Conservation (phyloP, 2,888 invertebrate genomes). For the Colostygia pectinataria region DNA sequence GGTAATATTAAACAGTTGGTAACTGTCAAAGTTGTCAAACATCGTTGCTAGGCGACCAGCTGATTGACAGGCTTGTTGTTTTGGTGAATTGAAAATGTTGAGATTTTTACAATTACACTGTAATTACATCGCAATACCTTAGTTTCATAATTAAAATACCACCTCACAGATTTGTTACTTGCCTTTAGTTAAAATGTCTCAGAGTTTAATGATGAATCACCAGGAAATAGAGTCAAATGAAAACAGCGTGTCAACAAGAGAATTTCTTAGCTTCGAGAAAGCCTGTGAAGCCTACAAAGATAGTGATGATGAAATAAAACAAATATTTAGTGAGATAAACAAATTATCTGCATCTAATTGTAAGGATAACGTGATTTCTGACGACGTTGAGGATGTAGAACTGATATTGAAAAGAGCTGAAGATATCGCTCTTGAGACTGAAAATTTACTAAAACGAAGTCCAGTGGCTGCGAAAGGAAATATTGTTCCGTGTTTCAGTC, state of each 20-base stretch:
- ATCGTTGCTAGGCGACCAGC: conserved; percentile 25
- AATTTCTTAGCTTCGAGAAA: conserved; percentile 70
- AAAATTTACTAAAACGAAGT: conserved; percentile 63
- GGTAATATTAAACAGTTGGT: too few relatives aligned
- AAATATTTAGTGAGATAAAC: conserved; percentile 87
- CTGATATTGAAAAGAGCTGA: conserved; percentile 73
- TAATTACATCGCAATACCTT: background rate
- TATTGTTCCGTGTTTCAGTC: conserved; percentile 35
- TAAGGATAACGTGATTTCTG: conserved; percentile 52
- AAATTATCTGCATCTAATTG: conserved; percentile 70
- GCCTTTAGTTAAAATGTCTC: conserved; percentile 45
- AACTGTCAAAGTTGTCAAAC: too few relatives aligned
- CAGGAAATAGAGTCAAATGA: conserved; percentile 61
- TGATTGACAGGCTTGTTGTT: conserved; percentile 10
- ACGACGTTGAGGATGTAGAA: conserved; percentile 70
- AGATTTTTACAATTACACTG: background rate
- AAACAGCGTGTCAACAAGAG: conserved; percentile 69
- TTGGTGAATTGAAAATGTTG: conserved; percentile 1
- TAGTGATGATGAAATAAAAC: conserved; percentile 85
- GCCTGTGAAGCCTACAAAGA: conserved; percentile 69
- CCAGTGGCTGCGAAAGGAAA: conserved; percentile 46
- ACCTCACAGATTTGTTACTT: background rate
- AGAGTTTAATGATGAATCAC: conserved; percentile 40
- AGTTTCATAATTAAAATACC: background rate
- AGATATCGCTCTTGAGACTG: conserved; percentile 67